Base-by-base conservation (phyloP, 2,888 invertebrate species). In the Podotricha telesiphe region DNA sequence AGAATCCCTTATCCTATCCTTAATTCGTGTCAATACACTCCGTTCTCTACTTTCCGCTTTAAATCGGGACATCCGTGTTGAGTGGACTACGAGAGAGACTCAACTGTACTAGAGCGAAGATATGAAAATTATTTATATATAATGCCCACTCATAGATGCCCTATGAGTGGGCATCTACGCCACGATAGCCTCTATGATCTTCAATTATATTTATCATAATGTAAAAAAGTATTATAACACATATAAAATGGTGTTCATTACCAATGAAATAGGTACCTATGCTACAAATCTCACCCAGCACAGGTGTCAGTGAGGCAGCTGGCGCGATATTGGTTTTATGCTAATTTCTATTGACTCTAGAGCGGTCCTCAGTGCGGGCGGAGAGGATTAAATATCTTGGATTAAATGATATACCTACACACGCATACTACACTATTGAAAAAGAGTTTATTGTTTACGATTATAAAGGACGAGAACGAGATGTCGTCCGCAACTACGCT, bases 241-340 rank as follows among this genome's bases (percentile, higher is more conserved):
- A 42, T 58, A 58, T 58, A n/a, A 22, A 22, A 42, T n/a, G 5
- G 40, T 58, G 13, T 58, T 20, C 22, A 58, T 58, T 42, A 58
- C 42, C 42, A 58, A 22, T 22, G 28, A 45, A 28, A 22, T 59
- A 59, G 22, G n/a, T 59, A 48, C 19, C 37, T 19, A 34, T 19
- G 37, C 28, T 61, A 48, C 17, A 61, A 10, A 28, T 45, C 47
- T 62, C 34, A 28, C n/a, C 55, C 19, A 62, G 62, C 28, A 34
- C 62, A 88, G 88, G 86, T 87, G 85, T 79, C 77, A 79, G 64
- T 72, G 65, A 73, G 78, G 69, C 74, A 74, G 72, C 70, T 73
- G 79, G 76, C 67, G 70, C 80, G 83, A 87, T 91, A 91, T 91
- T 90, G 87, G 84, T 83, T 91, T 90, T 91, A 91, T 91, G 91